Percentiles rank a stretch among this genome's conserved stretches.
These are phyloP conservation scores for Tachyglossus aculeatus DNA, from an alignment of 2,797 vertebrate species.

Conservation along the genomic window DNA sequence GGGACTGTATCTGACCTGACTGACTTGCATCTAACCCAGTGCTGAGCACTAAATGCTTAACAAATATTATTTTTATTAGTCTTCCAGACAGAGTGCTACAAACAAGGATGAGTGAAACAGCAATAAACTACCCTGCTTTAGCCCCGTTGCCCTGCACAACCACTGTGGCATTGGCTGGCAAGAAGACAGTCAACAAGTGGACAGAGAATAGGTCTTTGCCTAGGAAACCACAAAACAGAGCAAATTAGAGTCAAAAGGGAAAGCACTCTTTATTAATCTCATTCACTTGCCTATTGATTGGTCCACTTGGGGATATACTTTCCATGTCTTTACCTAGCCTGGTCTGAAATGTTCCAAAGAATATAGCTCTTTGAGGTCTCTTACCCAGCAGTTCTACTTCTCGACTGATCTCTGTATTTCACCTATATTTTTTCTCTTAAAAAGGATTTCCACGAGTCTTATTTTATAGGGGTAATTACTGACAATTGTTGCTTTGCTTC, in stretches of 20 bases:
- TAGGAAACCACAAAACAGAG: too few relatives aligned
- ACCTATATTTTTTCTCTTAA: not conserved
- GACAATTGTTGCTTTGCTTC: not conserved
- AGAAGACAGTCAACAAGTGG: too few relatives aligned
- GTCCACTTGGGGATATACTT: not conserved
- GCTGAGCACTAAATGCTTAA: too few relatives aligned
- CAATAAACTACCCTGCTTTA: too few relatives aligned
- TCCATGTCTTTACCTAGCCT: not conserved
- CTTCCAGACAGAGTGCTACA: too few relatives aligned
- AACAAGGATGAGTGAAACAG: too few relatives aligned
- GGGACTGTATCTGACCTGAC: too few relatives aligned
- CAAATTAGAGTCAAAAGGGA: not conserved
- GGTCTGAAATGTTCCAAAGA: not conserved
- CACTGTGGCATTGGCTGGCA: too few relatives aligned
- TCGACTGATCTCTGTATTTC: not conserved
- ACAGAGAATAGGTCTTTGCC: too few relatives aligned
- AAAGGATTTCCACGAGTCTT: not conserved
- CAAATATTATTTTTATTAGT: too few relatives aligned
- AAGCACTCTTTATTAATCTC: not conserved
- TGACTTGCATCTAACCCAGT: too few relatives aligned
- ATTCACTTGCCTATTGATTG: not conserved
- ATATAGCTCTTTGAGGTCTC: not conserved
- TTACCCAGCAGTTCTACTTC: not conserved
- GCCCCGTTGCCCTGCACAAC: too few relatives aligned
- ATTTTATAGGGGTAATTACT: not conserved